phyloP scores from a whole-genome alignment of 1,140 invertebrate genomes.

The Telenomus remus region DNA sequence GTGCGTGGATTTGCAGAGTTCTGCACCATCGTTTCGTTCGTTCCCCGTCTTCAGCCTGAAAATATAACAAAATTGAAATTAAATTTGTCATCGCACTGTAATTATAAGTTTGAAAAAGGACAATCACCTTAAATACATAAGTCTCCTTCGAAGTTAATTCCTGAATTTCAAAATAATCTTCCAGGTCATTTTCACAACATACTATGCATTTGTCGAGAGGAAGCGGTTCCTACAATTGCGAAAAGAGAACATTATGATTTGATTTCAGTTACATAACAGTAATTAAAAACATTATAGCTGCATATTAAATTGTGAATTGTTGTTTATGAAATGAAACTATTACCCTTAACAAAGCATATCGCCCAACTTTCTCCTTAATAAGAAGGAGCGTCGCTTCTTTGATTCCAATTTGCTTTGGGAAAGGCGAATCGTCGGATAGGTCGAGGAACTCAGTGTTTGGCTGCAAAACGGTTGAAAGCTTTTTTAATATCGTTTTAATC shows the following conservation, averaged over 20 bases:
- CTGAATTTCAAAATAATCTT: slow-evolving; percentile 96
- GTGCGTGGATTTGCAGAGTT: slow-evolving; percentile 91
- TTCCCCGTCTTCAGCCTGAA: slow-evolving; percentile 89
- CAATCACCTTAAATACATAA: slow-evolving; percentile 92
- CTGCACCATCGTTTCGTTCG: slow-evolving; percentile 92
- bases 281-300: too few species aligned
- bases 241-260: not conserved
- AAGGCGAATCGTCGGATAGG: slow-evolving; percentile 73
- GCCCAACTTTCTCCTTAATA: slow-evolving; percentile 91
- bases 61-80: slow-evolving; percentile 24
- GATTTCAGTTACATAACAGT: too few species aligned
- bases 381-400: slow-evolving; percentile 91
- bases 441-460: slow-evolving; percentile 73
- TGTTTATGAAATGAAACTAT: slow-evolving; percentile 58
- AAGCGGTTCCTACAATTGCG: slow-evolving; percentile 83
- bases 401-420: slow-evolving; percentile 82
- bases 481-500: too few species aligned
- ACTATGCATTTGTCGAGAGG: slow-evolving; percentile 93
- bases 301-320: slow-evolving; percentile 12
- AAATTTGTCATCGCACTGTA: too few species aligned
- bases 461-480: slow-evolving; percentile 65
- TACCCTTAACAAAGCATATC: slow-evolving; percentile 88
- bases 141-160: slow-evolving; percentile 94
- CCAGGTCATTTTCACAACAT: slow-evolving; percentile 89
- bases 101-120: too few species aligned